Percentiles rank a stretch among this genome's conserved stretches.
These are phyloP conservation scores for Campoplex capitator DNA, from an alignment of 2,888 invertebrate species.

Conservation along the genomic window DNA sequence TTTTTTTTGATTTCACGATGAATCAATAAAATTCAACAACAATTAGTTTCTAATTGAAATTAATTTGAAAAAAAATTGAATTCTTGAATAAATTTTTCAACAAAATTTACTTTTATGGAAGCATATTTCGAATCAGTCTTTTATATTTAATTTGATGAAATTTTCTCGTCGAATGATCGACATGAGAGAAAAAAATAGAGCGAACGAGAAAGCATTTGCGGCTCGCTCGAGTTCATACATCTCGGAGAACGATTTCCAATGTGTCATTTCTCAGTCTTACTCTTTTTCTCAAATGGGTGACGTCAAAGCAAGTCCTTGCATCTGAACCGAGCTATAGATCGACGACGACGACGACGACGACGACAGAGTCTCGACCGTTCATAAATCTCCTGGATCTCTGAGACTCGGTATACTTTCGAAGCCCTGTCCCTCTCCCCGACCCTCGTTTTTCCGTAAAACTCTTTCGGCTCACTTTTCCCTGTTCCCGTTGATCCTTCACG, in stretches of 20 bases:
- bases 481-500: slow-evolving; percentile 54
- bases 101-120: too few species aligned
- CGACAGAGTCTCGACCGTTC: slow-evolving; percentile 62
- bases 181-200: slow-evolving; percentile 17
- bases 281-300: slow-evolving; percentile 11
- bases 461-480: slow-evolving; percentile 47
- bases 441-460: not conserved
- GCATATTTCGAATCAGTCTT: not conserved
- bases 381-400: slow-evolving; percentile 64
- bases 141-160: not conserved
- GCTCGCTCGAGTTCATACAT: slow-evolving; percentile 31
- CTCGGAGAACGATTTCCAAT: slow-evolving; percentile 59
- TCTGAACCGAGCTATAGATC: slow-evolving; percentile 14
- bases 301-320: slow-evolving; percentile 5
- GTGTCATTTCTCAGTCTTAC: slow-evolving; percentile 37
- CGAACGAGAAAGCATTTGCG: slow-evolving; percentile 35
- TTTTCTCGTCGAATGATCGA: not conserved
- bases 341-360: slow-evolving; percentile 29
- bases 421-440: slow-evolving; percentile 24
- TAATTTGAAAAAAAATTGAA: not conserved
- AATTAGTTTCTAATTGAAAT: not conserved
- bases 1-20: not conserved
- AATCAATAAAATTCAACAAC: not conserved
- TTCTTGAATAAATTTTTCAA: not conserved
- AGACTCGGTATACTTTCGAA: slow-evolving; percentile 43